A percentile compares a stretch with the other conserved stretches of the same genome.
phyloP scores from a whole-genome alignment of 1,140 invertebrate genomes.

The Tetramorium alpestre region DNA sequence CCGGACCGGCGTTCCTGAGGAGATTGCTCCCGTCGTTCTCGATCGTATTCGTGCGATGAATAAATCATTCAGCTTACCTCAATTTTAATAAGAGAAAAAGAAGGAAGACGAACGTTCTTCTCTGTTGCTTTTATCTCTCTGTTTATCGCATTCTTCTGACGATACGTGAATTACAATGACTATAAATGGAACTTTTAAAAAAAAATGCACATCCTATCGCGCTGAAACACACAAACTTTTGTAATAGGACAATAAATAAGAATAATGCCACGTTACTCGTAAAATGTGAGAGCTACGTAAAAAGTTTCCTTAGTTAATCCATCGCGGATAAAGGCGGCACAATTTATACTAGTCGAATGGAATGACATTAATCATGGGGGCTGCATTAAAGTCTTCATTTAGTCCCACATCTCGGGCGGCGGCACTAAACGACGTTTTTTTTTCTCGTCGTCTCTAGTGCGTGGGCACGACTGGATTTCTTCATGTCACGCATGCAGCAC shows the following conservation, averaged over 20 bases:
- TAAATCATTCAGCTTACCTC: slow-evolving; percentile 34
- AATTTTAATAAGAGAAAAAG: slow-evolving; percentile 25
- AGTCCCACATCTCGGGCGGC: slow-evolving; percentile 30
- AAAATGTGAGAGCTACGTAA: slow-evolving; percentile 7
- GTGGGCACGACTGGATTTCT: slow-evolving; percentile 49
- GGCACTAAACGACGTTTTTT: slow-evolving; percentile 8
- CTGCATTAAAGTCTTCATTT: slow-evolving; percentile 58
- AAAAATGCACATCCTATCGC: not conserved
- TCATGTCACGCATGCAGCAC: not conserved
- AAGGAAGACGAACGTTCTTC: not conserved
- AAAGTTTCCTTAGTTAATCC: not conserved
- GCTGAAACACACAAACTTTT: not conserved
- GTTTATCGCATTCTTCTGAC: not conserved
- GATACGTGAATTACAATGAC: not conserved
- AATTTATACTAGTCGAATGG: slow-evolving; percentile 36
- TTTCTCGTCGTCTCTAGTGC: slow-evolving; percentile 18
- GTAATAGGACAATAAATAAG: not conserved
- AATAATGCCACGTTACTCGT: not conserved
- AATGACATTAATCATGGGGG: slow-evolving; percentile 44
- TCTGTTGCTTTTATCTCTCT: not conserved
- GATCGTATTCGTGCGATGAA: slow-evolving; percentile 54
- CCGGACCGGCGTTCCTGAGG: slow-evolving; percentile 19
- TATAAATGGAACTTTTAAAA: not conserved
- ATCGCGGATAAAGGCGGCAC: slow-evolving; percentile 15
- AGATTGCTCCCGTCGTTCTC: slow-evolving; percentile 45